Conservation (phyloP, 1,140 invertebrate species). For the Homalodisca vitripennis region DNA sequence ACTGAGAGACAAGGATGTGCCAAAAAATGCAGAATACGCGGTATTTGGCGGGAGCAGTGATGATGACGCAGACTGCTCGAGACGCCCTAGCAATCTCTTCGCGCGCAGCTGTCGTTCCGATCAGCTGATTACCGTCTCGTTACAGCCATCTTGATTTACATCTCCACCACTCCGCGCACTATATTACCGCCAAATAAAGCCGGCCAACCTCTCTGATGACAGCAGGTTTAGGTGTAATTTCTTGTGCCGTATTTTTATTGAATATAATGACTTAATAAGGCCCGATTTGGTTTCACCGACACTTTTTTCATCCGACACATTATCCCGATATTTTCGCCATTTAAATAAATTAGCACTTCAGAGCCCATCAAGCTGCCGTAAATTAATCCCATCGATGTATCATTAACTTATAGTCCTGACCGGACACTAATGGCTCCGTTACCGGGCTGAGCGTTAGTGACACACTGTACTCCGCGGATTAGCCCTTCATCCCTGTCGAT, state of each 20-base stretch:
- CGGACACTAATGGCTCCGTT: too few species aligned
- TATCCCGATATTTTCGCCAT: background rate
- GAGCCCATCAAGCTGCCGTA: too few species aligned
- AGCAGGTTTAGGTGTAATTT: background rate
- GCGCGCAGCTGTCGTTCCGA: too few species aligned
- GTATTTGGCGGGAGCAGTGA: too few species aligned
- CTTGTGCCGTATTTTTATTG: background rate
- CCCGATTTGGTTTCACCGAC: background rate
- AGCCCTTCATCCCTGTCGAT: too few species aligned
- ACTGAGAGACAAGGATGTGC: too few species aligned
- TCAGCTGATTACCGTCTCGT: background rate
- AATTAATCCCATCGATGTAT: too few species aligned
- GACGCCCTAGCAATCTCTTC: constrained; percentile 4
- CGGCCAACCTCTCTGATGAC: background rate
- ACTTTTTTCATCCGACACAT: background rate
- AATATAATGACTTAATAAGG: constrained; percentile 9
- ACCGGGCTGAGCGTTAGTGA: too few species aligned
- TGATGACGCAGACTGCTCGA: too few species aligned
- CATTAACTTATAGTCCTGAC: too few species aligned
- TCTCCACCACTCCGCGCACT: background rate
- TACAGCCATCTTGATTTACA: constrained; percentile 3
- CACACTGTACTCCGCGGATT: too few species aligned
- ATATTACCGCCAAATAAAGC: constrained; percentile 6
- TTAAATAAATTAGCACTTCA: constrained; percentile 2
- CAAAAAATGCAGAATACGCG: too few species aligned